Base-by-base conservation (phyloP, 2,888 invertebrate genomes). In the Nebria salina region DNA sequence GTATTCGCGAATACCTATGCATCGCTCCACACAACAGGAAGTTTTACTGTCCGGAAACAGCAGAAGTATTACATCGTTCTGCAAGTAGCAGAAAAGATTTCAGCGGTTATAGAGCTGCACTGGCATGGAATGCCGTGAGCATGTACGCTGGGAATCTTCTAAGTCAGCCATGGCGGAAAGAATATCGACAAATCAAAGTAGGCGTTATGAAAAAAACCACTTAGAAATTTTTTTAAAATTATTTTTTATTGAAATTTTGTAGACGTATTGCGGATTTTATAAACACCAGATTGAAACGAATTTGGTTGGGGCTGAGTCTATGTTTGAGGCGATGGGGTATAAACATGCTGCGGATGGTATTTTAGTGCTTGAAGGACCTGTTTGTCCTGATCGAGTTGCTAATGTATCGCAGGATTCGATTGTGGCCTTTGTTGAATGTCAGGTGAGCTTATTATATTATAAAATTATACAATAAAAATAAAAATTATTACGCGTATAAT, bases 181-280 rank as follows among this genome's bases (percentile, higher is more conserved):
- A 97, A 88, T 97, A 95, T 87, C 92, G 93, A 85, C 92, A 93
- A 83, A 92, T 97, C 83, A 93, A 95, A 91, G 97, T 96, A 86
- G 88, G 88, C 2, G 2, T 7, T 11, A 54, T 1, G 8, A 54
- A 54, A 54, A 54, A 6, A 7, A 7, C 2, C 13, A 72, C 65
- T 75, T 82, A 77, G 65, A 26, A 8, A 7, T 20, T 70, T 2
- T 3, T 72, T 20, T 20, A 1, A 20, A 20, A n/a, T 65, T 6
- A 75, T 82, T 34, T 81, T 74, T 83, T 20, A 20, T 72, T 81
- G 74, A 25, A 76, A 83, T 83, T 83, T 88, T 86, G 70, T 88
- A 96, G 96, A 91, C 95, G 84, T 97, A 96, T 89, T 94, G 94
- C 83, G 97, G 97, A 8, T 97, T 94, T 89, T 97, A 93, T 89